phyloP scores from a whole-genome alignment of 2,797 vertebrate genomes.

The Helicolenus hilgendorfi region DNA sequence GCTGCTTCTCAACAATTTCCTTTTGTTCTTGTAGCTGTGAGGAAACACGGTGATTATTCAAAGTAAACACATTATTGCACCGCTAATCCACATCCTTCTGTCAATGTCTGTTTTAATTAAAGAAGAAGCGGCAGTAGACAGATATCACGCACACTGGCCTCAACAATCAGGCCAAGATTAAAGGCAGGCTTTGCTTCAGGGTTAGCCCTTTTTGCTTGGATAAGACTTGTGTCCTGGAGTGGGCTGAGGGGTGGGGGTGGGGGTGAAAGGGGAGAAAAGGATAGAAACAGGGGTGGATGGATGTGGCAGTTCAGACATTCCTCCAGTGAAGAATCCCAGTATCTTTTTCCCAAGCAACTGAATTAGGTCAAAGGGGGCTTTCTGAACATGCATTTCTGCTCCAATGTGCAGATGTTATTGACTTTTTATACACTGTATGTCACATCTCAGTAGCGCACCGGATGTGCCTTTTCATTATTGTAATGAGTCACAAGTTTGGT shows the following conservation, averaged over 20 bases:
- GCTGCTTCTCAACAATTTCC: conserved; percentile 92
- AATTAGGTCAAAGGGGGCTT: conserved; percentile 71
- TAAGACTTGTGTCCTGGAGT: conserved; percentile 73
- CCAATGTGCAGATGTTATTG: conserved; percentile 61
- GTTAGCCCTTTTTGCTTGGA: conserved; percentile 80
- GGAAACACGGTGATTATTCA: conserved; percentile 94
- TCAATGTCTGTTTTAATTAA: conserved; percentile 97
- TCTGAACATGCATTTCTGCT: conserved; percentile 52
- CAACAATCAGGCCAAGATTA: conserved; percentile 95
- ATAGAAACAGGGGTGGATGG: conserved; percentile 57
- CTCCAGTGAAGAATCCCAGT: conserved; percentile 63
- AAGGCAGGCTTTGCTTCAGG: conserved; percentile 87
- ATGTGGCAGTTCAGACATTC: conserved; percentile 69
- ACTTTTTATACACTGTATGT: conserved; percentile 18
- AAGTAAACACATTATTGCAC: conserved; percentile 95
- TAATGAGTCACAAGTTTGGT: conserved; percentile 72
- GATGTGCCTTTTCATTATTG: conserved; percentile 59
- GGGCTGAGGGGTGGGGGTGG: conserved; percentile 42
- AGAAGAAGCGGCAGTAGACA: conserved; percentile 92
- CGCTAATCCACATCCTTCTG: conserved; percentile 95
- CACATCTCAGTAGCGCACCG: conserved; percentile 41
- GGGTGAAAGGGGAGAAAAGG: conserved; percentile 54
- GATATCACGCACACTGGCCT: conserved; percentile 89
- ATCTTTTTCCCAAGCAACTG: conserved; percentile 65
- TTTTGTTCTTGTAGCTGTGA: conserved; percentile 94